Conservation (phyloP, 53 echinoderm and acorn worm genomes). For the Luidia sarsii region DNA sequence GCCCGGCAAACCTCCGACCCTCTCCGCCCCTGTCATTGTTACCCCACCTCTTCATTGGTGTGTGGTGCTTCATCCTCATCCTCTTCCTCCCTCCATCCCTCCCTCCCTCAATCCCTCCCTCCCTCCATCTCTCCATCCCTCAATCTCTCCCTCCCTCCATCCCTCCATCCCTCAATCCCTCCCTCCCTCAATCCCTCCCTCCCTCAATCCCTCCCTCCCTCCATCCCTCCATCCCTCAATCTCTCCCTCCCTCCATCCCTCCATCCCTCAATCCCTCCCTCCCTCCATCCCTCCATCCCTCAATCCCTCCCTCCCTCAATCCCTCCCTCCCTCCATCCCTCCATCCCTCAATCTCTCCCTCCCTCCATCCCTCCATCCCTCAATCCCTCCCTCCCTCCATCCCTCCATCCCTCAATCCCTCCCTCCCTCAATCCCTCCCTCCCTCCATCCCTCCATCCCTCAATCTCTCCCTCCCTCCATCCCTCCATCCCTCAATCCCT, state of each 20-base stretch:
- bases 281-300: background rate
- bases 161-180: background rate
- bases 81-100: constrained; percentile 1
- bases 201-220: background rate
- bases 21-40: background rate
- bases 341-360: background rate
- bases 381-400: background rate
- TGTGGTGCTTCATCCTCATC: background rate
- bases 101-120: background rate
- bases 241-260: background rate
- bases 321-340: background rate
- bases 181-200: background rate
- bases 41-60: background rate
- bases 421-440: background rate
- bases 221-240: no score
- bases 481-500: no score
- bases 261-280: background rate
- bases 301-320: background rate
- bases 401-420: no score
- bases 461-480: background rate
- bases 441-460: background rate
- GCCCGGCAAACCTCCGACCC: background rate
- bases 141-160: background rate
- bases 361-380: background rate
- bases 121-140: background rate